These are phyloP conservation scores for Sussaba pulchella DNA, from an alignment of 2,888 invertebrate genomes.

Conservation along the genomic window DNA sequence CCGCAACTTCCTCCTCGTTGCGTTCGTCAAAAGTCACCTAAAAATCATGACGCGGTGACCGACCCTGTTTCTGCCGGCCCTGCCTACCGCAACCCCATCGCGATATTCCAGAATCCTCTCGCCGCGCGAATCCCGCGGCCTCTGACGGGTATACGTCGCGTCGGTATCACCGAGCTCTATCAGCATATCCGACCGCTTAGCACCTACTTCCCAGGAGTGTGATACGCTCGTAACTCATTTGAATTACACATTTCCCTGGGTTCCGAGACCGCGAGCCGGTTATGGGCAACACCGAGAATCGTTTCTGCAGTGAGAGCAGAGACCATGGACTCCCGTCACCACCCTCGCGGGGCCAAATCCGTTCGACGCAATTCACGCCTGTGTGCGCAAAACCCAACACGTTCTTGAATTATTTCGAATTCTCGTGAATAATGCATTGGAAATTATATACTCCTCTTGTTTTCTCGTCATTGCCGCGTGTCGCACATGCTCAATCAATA, in stretches of 20 bases:
- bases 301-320: slow-evolving; percentile 57
- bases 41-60: slow-evolving; percentile 48
- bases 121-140: slow-evolving; percentile 66
- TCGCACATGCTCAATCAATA: too few relatives aligned
- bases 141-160: slow-evolving; percentile 68
- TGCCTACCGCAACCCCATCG: slow-evolving; percentile 76
- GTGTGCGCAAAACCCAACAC: slow-evolving; percentile 50
- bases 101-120: slow-evolving; percentile 77
- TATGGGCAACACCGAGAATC: slow-evolving; percentile 56
- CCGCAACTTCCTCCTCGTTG: neutral
- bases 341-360: slow-evolving; percentile 64
- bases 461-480: slow-evolving; percentile 40
- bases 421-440: slow-evolving; percentile 73
- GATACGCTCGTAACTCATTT: slow-evolving; percentile 84
- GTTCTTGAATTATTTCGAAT: slow-evolving; percentile 69
- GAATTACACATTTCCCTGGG: slow-evolving; percentile 83
- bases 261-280: slow-evolving; percentile 69
- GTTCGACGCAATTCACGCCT: slow-evolving; percentile 69
- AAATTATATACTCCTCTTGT: slow-evolving; percentile 68
- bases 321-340: slow-evolving; percentile 48
- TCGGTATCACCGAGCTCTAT: slow-evolving; percentile 77
- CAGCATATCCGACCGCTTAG: slow-evolving; percentile 84
- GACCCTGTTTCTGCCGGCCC: slow-evolving; percentile 37
- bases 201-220: slow-evolving; percentile 84
- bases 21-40: neutral